phyloP scores from a whole-genome alignment of 2,797 vertebrate genomes.

The Acanthopagrus latus region DNA sequence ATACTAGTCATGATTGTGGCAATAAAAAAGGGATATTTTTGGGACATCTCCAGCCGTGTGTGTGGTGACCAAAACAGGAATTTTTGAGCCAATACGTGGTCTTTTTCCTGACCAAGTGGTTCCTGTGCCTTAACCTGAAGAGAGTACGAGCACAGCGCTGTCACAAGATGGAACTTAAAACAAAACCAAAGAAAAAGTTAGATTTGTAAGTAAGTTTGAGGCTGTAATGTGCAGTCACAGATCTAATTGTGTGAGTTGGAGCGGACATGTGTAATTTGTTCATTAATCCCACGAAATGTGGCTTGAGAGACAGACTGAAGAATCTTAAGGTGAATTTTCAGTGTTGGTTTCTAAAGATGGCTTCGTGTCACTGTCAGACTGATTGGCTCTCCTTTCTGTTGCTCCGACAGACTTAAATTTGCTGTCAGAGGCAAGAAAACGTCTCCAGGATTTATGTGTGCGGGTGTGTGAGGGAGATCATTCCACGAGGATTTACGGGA shows the following conservation, averaged over 20 bases:
- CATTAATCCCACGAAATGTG: neutral
- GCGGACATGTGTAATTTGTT: neutral
- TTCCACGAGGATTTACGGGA: constrained; percentile 38
- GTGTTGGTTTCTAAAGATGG: neutral
- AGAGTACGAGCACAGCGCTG: no score
- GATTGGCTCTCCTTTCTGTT: neutral
- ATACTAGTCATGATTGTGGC: no score
- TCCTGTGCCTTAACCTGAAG: no score
- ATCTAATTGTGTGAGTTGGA: no score
- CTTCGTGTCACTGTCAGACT: neutral
- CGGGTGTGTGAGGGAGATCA: constrained; percentile 8
- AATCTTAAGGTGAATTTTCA: neutral
- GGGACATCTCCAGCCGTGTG: no score
- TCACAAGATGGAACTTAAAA: no score
- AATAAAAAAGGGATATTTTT: no score
- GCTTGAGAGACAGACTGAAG: neutral
- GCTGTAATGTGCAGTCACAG: neutral
- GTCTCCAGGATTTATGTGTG: constrained; percentile 15
- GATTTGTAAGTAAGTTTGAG: neutral
- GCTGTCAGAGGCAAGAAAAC: constrained; percentile 31
- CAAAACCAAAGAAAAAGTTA: no score
- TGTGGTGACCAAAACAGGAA: no score
- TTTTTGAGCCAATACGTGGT: no score
- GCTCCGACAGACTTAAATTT: neutral
- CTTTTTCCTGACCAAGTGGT: no score